phyloP scores from a whole-genome alignment of 2,888 invertebrate species.

The Anoplius nigerrimus region DNA sequence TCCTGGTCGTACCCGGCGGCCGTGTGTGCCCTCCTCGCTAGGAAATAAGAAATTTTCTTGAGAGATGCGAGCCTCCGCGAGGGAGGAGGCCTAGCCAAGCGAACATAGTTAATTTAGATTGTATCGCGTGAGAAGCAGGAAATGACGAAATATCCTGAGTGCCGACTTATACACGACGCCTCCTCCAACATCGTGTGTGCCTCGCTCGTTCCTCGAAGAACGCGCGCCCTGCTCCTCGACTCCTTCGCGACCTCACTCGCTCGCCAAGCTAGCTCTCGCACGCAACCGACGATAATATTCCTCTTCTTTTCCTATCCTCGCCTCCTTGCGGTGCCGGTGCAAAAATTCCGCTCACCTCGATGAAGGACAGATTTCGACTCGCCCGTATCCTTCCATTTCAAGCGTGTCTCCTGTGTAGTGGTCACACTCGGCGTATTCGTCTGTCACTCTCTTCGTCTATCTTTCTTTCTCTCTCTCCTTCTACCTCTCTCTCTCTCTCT shows the following conservation, averaged over 20 bases:
- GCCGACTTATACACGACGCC: slow-evolving; percentile 71
- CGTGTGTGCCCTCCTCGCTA: slow-evolving; percentile 61
- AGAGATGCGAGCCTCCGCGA: slow-evolving; percentile 68
- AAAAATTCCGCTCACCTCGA: neutral
- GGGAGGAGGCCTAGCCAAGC: slow-evolving; percentile 74
- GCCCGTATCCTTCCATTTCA: slow-evolving; percentile 30
- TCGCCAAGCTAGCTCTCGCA: slow-evolving; percentile 53
- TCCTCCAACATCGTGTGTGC: slow-evolving; percentile 51
- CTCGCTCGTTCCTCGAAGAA: slow-evolving; percentile 53
- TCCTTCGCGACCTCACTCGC: slow-evolving; percentile 69
- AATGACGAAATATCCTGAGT: slow-evolving; percentile 76
- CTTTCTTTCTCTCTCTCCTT: neutral
- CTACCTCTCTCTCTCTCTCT: neutral
- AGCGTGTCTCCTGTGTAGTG: too few relatives aligned
- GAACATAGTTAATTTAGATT: slow-evolving; percentile 76
- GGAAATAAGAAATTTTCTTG: slow-evolving; percentile 74
- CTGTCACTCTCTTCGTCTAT: neutral
- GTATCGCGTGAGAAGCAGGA: slow-evolving; percentile 76
- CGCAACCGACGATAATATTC: slow-evolving; percentile 58
- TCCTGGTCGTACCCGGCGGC: too few relatives aligned
- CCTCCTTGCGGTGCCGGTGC: neutral
- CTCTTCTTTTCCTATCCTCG: slow-evolving; percentile 25
- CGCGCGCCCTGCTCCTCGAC: slow-evolving; percentile 36
- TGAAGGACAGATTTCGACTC: slow-evolving; percentile 10
- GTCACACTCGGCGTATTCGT: neutral